These are phyloP conservation scores for Battus philenor DNA, from an alignment of 1,140 invertebrate species.

Conservation along the genomic window DNA sequence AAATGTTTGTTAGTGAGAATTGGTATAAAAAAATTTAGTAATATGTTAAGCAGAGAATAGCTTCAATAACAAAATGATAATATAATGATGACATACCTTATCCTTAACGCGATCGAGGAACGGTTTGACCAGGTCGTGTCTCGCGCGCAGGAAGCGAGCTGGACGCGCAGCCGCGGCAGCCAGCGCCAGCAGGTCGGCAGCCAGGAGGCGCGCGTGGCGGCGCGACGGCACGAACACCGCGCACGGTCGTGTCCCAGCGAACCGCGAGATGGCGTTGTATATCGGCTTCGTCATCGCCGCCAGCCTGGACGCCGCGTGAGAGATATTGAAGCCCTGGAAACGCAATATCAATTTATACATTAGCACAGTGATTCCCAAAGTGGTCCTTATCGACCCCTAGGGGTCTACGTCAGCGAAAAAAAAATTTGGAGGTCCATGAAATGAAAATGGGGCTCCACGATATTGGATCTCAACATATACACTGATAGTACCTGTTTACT, in stretches of 20 bases:
- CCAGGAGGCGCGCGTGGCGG: slow-evolving; percentile 94
- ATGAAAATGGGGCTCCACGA: too few relatives aligned
- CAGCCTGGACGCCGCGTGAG: slow-evolving; percentile 95
- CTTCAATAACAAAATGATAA: too few relatives aligned
- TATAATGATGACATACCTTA: slow-evolving; percentile 80
- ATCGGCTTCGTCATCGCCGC: slow-evolving; percentile 98
- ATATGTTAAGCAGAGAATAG: too few relatives aligned
- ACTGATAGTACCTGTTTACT: too few relatives aligned
- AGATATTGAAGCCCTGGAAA: slow-evolving; percentile 94
- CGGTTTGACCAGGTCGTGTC: slow-evolving; percentile 90
- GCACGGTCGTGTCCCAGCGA: slow-evolving; percentile 92
- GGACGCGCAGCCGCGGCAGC: slow-evolving; percentile 92
- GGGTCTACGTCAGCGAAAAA: too few relatives aligned
- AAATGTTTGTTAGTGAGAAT: too few relatives aligned
- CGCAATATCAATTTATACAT: too few relatives aligned
- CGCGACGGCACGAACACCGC: slow-evolving; percentile 98
- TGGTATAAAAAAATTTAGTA: too few relatives aligned
- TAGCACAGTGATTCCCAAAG: too few relatives aligned
- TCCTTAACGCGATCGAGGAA: slow-evolving; percentile 92
- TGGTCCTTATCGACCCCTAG: too few relatives aligned
- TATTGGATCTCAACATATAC: too few relatives aligned
- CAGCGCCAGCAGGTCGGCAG: slow-evolving; percentile 96
- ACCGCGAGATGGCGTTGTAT: slow-evolving; percentile 94
- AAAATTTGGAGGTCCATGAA: too few relatives aligned
- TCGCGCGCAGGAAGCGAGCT: slow-evolving; percentile 91